Percentiles rank a stretch among this genome's conserved stretches.
Conservation (phyloP, 1,140 invertebrate genomes). For the Condylostylus longicornis region DNA sequence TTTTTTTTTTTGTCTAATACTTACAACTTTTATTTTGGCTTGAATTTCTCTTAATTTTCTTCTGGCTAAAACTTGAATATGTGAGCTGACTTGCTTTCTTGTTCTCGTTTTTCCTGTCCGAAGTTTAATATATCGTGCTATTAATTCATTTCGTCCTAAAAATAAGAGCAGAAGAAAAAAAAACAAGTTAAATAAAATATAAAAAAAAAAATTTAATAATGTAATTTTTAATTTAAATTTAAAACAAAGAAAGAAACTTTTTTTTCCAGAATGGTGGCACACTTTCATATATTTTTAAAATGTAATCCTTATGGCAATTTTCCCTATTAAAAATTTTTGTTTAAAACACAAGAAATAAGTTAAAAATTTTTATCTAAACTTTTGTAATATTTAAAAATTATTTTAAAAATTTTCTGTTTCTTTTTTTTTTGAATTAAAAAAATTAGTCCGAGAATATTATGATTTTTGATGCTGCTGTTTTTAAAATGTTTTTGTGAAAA, state of each 20-base stretch:
- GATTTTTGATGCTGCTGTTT: too few relatives aligned
- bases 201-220: conserved; percentile 2
- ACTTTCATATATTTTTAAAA: too few relatives aligned
- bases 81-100: conserved; percentile 97
- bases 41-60: conserved; percentile 95
- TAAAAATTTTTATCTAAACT: too few relatives aligned
- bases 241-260: background rate
- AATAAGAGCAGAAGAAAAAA: conserved; percentile 4
- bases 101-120: conserved; percentile 97
- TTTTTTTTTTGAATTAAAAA: too few relatives aligned
- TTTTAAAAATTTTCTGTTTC: too few relatives aligned
- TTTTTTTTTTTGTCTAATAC: conserved; percentile 25
- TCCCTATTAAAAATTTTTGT: too few relatives aligned
- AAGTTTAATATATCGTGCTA: conserved; percentile 97
- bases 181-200: background rate
- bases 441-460: too few relatives aligned
- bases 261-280: too few relatives aligned
- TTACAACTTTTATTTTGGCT: conserved; percentile 91
- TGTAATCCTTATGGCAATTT: too few relatives aligned
- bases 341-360: too few relatives aligned
- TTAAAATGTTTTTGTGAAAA: too few relatives aligned
- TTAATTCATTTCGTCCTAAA: conserved; percentile 96
- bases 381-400: too few relatives aligned
- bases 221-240: background rate
- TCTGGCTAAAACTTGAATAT: conserved; percentile 97